Evolutionary conservation across 1,140 invertebrate species (phyloP), one percentile per base, ranked within the genome.

Genomic region (Drosophila prosaltans): DNA sequence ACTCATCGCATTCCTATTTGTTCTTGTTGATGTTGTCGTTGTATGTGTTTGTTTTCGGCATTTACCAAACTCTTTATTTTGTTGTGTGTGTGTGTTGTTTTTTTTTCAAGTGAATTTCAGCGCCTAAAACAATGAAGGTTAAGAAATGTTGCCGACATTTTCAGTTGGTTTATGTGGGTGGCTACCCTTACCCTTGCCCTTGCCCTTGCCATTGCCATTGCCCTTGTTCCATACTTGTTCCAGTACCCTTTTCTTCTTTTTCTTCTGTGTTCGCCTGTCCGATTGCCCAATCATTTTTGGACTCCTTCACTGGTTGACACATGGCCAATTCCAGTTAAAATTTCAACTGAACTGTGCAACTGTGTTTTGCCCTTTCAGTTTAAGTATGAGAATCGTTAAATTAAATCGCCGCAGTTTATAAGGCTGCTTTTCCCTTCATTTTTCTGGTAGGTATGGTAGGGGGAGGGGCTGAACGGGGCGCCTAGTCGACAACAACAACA

Each of bases 321-420:
- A 48, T 64, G 65, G 60, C 76, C 57, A 72, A 62, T 88, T 78
- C 84, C 80, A 78, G 82, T 83, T 86, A 88, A 88, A 66, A 51
- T 51, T 80, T 72, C 65, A 65, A 65, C 63, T 64, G 51, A 62
- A 74, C 21, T 72, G 59, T 24, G 16, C 39, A 65, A 69, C 63
- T 51, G 45, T 67, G 57, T n/a, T 30, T 62, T 72, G 65, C 62
- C 61, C 48, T 67, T 68, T 60, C 61, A 40, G 40, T 60, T 69
- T 78, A 45, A 72, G 77, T 78, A 74, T 78, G 71, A 77, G 81
- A 88, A 88, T 88, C 84, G 84, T 88, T 90, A 88, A 88, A 89
- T 89, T 88, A 89, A 88, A 89, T 89, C 85, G 78, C 85, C 85
- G 74, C 85, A 73, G 83, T 89, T 89, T 90, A 89, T 78, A 86